Conservation (phyloP, 2,797 vertebrate species). For the Falco novaeseelandiae region DNA sequence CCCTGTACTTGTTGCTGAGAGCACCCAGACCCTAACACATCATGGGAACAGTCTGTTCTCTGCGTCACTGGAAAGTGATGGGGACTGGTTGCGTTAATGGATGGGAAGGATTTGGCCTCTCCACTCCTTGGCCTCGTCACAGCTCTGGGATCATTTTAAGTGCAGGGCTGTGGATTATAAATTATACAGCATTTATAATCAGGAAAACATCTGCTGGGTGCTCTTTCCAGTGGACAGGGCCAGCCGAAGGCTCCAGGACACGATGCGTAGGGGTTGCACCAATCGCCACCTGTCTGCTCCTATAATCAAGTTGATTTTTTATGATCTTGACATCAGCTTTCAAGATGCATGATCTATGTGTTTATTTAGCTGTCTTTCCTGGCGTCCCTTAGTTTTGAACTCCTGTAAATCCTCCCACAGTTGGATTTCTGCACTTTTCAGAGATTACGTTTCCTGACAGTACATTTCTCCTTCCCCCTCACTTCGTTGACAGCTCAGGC, state of each 20-base stretch:
- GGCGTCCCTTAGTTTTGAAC: slow-evolving; percentile 71
- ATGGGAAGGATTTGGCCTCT: slow-evolving; percentile 33
- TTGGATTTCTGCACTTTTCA: slow-evolving; percentile 74
- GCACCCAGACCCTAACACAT: background rate
- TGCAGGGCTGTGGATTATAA: slow-evolving; percentile 59
- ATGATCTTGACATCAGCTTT: slow-evolving; percentile 76
- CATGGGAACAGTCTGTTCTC: background rate
- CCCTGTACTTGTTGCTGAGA: background rate
- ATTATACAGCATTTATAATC: slow-evolving; percentile 72
- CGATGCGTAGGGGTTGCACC: slow-evolving; percentile 65
- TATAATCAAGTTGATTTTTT: slow-evolving; percentile 79
- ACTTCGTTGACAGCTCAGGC: slow-evolving; percentile 42
- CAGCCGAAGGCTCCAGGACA: slow-evolving; percentile 74
- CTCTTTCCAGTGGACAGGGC: slow-evolving; percentile 72
- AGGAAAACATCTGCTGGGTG: slow-evolving; percentile 76
- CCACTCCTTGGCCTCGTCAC: background rate
- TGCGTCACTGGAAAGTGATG: background rate
- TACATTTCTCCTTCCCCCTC: slow-evolving; percentile 71
- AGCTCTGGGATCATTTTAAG: slow-evolving; percentile 54
- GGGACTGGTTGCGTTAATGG: background rate
- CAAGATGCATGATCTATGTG: slow-evolving; percentile 77
- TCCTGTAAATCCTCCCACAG: slow-evolving; percentile 75
- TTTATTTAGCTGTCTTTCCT: slow-evolving; percentile 79
- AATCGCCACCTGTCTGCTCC: slow-evolving; percentile 76
- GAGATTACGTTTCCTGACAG: slow-evolving; percentile 72